Evolutionary conservation across 1,140 invertebrate genomes (phyloP).

Genomic region (Archivesica marissinica): DNA sequence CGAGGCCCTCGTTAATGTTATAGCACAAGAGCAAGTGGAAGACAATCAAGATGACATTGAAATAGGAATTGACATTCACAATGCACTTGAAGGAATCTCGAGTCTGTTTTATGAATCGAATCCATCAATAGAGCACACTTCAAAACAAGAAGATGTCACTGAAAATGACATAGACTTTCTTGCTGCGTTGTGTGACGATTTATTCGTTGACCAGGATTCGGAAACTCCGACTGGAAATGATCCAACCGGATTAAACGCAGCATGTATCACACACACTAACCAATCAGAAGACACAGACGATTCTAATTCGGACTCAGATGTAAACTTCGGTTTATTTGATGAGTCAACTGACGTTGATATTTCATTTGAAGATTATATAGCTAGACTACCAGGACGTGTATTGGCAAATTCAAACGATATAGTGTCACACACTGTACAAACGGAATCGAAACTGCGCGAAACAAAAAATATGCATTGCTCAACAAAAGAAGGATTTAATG

Average conservation of each 20-base stretch:
- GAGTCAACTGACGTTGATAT: not conserved
- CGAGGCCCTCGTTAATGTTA: too few relatives aligned
- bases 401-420: not conserved
- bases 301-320: not conserved
- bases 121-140: not conserved
- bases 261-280: not conserved
- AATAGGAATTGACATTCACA: not conserved
- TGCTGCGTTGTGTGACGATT: not conserved
- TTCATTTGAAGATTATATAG: not conserved
- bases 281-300: not conserved
- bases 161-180: not conserved
- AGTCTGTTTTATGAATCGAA: not conserved
- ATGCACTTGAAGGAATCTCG: not conserved
- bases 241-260: not conserved
- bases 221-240: not conserved
- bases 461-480: not conserved
- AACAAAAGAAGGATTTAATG: not conserved
- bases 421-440: not conserved
- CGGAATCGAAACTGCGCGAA: not conserved
- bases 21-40: too few relatives aligned
- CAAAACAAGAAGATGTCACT: not conserved
- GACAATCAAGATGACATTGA: too few relatives aligned
- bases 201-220: not conserved
- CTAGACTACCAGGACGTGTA: not conserved
- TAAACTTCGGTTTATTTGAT: slow-evolving; percentile 7